A percentile compares a stretch with the other conserved stretches of the same genome.
phyloP scores from a whole-genome alignment of 2,888 invertebrate species.

The Zaprionus obscuricornis region DNA sequence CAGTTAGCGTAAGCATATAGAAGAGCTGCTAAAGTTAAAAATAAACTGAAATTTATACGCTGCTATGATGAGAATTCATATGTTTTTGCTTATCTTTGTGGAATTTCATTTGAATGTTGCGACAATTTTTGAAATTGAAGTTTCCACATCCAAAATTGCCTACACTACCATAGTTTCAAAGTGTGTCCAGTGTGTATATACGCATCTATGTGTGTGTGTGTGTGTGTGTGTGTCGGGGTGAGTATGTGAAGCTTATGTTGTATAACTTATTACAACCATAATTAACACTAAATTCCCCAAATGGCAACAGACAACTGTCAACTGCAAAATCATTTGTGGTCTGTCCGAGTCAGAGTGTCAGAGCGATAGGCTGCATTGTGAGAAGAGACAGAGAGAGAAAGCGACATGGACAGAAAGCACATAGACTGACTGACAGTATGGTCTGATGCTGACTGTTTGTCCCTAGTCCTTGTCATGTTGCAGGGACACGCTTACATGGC shows the following conservation, averaged over 20 bases:
- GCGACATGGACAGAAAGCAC: no score
- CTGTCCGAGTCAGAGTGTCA: slow-evolving; percentile 33
- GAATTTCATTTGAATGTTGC: slow-evolving; percentile 30
- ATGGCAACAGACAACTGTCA: slow-evolving; percentile 77
- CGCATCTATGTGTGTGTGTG: not conserved
- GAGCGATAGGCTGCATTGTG: not conserved
- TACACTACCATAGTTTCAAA: not conserved
- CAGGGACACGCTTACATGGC: slow-evolving; percentile 62
- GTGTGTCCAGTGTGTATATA: slow-evolving; percentile 1
- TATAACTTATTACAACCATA: slow-evolving; percentile 76
- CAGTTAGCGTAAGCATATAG: no score
- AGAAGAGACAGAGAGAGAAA: not conserved
- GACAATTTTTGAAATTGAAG: slow-evolving; percentile 28
- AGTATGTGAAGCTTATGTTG: no score
- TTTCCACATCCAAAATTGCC: slow-evolving; percentile 1
- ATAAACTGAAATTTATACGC: no score
- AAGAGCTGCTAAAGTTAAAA: no score
- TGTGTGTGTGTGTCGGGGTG: slow-evolving; percentile 16
- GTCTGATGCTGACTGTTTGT: slow-evolving; percentile 48
- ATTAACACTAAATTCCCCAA: slow-evolving; percentile 79
- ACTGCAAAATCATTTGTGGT: slow-evolving; percentile 78
- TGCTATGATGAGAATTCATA: not conserved
- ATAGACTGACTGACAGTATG: slow-evolving; percentile 36
- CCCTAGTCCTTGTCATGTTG: slow-evolving; percentile 58
- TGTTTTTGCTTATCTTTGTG: not conserved